Conservation (phyloP, 2,888 invertebrate genomes). For the Capitulum mitella region DNA sequence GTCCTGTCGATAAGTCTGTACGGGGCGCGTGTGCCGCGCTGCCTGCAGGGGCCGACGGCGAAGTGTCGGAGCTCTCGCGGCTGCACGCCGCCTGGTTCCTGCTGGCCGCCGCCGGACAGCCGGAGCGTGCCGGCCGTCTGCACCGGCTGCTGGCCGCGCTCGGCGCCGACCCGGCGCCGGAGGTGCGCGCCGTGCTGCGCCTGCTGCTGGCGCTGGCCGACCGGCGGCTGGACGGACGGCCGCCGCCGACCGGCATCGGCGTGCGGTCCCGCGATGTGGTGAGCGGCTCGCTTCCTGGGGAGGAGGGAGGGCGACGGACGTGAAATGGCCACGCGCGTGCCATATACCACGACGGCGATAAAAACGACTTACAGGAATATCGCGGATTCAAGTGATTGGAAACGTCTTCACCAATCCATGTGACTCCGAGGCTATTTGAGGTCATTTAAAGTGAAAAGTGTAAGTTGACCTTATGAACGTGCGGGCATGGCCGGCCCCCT, state of each 20-base stretch:
- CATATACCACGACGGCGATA: not conserved
- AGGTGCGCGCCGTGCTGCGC: not conserved
- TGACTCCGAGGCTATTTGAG: not conserved
- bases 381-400: no score
- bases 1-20: not conserved
- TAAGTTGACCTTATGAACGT: no score
- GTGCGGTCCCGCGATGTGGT: not conserved
- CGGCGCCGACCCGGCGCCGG: not conserved
- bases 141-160: not conserved
- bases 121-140: not conserved
- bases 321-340: not conserved
- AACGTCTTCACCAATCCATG: not conserved
- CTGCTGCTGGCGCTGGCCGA: conserved; percentile 22
- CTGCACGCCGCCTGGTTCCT: not conserved
- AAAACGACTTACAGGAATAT: not conserved
- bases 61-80: not conserved
- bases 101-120: not conserved
- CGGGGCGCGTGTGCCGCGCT: not conserved
- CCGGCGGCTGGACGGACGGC: not conserved
- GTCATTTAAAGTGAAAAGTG: no score
- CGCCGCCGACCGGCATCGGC: not conserved
- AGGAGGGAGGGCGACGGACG: not conserved
- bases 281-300: not conserved
- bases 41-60: not conserved
- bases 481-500: no score